Evolutionary conservation across 2,113 vertebrate genomes (phyloP), one percentile per base, ranked within the genome.

Genomic region (Chionis minor): DNA sequence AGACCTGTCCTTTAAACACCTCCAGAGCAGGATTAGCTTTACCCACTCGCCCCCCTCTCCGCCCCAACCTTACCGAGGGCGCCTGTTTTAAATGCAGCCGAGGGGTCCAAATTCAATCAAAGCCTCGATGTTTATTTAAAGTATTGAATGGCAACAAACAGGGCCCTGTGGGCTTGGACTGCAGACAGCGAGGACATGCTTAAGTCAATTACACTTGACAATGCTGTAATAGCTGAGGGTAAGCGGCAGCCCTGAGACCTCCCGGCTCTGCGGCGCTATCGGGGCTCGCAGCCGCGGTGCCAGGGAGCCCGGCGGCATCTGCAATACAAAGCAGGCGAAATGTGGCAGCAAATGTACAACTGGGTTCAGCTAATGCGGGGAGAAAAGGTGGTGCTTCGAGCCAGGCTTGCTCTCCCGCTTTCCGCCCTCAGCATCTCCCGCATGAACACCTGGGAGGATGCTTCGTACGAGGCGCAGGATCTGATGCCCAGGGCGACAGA

Each of bases 141-240:
- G 59, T 82, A 87, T 94, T 95, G 74, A 67, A 88, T 86, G 30
- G 84, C 81, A 95, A 94, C 89, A 94, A 97, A 79, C 94, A 85
- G 61, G 77, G 47, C 62, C 77, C 63, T 6, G 13, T 85, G 77
- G 77, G 44, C 65, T 91, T 63, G 77, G 44, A 45, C 83, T 80
- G 75, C 83, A 85, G 91, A 84, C 61, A 75, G 44, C 1, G 1
- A 32, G 42, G 62, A 72, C 66, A 35, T 38, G 49, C 88, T 94
- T 38, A 66, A 94, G 73, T 72, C 83, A 70, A 73, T 94, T 89
- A 80, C 70, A 87, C 73, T 94, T 85, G 94, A 94, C 91, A 91
- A 49, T 58, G 69, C 65, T 35, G 82, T 35, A 55, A 72, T 32
- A 69, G 81, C 66, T 69, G n/a, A 28, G 62, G 35, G 63, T 66